These are phyloP conservation scores for Sphecodes monilicornis DNA, from an alignment of 2,888 invertebrate species.

Conservation along the genomic window DNA sequence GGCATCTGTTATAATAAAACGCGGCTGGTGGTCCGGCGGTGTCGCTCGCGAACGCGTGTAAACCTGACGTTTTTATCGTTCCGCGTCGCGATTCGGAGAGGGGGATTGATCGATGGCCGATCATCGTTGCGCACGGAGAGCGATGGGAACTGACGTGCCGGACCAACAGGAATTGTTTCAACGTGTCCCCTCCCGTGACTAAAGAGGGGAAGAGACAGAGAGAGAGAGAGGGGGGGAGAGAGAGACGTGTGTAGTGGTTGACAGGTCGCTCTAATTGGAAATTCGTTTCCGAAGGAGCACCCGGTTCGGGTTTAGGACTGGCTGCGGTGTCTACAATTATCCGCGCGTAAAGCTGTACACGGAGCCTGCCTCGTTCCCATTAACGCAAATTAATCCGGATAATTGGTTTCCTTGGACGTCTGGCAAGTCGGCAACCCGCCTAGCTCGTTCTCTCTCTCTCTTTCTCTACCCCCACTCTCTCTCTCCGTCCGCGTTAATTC, in stretches of 20 bases:
- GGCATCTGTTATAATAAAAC: slow-evolving; percentile 68
- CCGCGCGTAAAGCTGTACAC: slow-evolving; percentile 13
- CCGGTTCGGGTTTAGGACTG: background rate
- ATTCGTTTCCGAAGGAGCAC: slow-evolving; percentile 1
- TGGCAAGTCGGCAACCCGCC: slow-evolving; percentile 18
- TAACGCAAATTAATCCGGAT: slow-evolving; percentile 43
- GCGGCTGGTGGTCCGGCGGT: slow-evolving; percentile 24
- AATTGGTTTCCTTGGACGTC: slow-evolving; percentile 39
- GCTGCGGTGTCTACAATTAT: slow-evolving; percentile 10
- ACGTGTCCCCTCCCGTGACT: background rate
- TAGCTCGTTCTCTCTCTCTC: background rate
- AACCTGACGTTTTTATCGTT: slow-evolving; percentile 52
- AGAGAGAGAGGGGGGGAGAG: background rate
- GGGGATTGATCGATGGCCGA: slow-evolving; percentile 60
- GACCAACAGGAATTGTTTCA: slow-evolving; percentile 35
- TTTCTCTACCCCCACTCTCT: background rate
- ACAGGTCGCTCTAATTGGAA: slow-evolving; percentile 19
- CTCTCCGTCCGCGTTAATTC: slow-evolving; percentile 25
- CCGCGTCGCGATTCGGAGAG: slow-evolving; percentile 28
- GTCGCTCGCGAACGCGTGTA: slow-evolving; percentile 27
- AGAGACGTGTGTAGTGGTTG: background rate
- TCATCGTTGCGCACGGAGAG: slow-evolving; percentile 29
- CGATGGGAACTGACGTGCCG: slow-evolving; percentile 38
- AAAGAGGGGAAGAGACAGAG: background rate
- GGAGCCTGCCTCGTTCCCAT: background rate